phyloP scores from a whole-genome alignment of 2,797 vertebrate genomes.

The Petrocephalus sullivani region DNA sequence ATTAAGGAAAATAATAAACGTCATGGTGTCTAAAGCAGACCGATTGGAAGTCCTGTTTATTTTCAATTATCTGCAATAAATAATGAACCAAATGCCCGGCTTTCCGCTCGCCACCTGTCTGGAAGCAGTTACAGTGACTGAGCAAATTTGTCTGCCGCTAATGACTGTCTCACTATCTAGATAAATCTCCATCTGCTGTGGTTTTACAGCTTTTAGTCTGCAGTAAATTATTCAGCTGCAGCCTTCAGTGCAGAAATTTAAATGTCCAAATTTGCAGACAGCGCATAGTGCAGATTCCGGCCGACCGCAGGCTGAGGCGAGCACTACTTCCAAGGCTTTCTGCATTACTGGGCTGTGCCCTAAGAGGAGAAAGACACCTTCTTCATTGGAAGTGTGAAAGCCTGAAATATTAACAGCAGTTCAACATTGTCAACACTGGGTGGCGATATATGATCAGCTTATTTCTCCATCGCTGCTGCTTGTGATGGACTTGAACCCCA shows the following conservation, averaged over 20 bases:
- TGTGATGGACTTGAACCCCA: background rate
- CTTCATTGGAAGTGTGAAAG: background rate
- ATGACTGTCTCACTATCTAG: background rate
- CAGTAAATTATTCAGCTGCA: background rate
- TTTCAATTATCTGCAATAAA: conserved; percentile 1
- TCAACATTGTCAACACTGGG: background rate
- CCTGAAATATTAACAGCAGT: background rate
- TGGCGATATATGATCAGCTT: background rate
- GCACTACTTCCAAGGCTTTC: background rate
- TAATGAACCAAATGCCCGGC: background rate
- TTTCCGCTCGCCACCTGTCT: background rate
- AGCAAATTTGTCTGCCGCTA: background rate
- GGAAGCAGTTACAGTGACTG: background rate
- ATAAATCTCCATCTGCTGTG: background rate
- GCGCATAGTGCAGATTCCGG: background rate
- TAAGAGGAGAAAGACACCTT: background rate
- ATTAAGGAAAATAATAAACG: background rate
- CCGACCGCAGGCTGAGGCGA: background rate
- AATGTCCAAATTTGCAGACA: background rate
- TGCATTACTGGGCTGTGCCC: background rate
- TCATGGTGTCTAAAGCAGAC: background rate
- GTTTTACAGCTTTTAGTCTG: background rate
- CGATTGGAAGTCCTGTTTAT: background rate
- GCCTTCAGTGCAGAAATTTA: background rate
- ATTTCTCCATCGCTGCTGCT: background rate